Conservation (phyloP, 2,888 invertebrate species). For the Harpagoxenus sublaevis region DNA sequence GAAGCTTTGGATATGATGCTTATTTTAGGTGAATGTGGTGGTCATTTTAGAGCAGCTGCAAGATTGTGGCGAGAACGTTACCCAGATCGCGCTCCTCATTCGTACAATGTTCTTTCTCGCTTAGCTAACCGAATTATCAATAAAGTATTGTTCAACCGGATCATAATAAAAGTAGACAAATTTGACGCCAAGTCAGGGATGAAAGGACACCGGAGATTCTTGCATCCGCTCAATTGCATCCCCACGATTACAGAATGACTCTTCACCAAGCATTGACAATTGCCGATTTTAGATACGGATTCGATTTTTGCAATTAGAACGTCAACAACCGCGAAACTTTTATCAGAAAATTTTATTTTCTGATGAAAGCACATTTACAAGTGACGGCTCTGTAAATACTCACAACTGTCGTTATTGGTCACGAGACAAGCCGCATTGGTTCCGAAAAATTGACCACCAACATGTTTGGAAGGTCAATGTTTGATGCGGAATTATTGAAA, state of each 20-base stretch:
- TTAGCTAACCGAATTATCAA: no score
- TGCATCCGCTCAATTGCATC: conserved; percentile 7
- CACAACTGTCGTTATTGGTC: conserved; percentile 74
- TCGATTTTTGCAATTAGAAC: background rate
- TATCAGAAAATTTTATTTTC: conserved; percentile 30
- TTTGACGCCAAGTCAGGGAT: background rate
- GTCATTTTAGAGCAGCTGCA: no score
- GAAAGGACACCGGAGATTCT: conserved; percentile 2
- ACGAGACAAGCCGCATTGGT: conserved; percentile 71
- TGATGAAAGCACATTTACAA: conserved; percentile 28
- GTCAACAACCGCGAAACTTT: conserved; percentile 2
- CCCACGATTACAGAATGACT: background rate
- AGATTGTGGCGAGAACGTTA: no score
- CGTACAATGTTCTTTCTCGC: no score
- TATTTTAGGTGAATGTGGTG: no score
- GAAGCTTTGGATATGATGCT: no score
- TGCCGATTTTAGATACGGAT: background rate
- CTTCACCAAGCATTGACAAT: background rate
- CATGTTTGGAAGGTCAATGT: conserved; percentile 57
- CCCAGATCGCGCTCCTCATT: no score
- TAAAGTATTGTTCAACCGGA: no score
- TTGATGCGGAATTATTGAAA: conserved; percentile 54
- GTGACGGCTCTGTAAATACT: conserved; percentile 65
- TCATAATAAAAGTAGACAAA: background rate
- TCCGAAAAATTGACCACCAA: conserved; percentile 69